Evolutionary conservation across 2,797 vertebrate species (phyloP).

Genomic region (Myotis vivesi): DNA sequence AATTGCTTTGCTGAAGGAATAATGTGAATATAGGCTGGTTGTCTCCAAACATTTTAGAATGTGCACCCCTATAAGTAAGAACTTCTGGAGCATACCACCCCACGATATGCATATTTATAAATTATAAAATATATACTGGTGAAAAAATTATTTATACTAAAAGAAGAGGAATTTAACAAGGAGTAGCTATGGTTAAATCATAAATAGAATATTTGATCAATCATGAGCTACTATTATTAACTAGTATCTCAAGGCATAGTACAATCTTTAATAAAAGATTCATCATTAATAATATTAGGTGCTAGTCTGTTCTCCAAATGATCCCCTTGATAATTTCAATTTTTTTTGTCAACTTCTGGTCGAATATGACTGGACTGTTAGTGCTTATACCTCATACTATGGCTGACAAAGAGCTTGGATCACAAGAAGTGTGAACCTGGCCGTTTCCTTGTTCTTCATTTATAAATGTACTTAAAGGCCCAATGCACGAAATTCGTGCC

Average conservation of each 20-base stretch:
- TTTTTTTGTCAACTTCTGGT: not conserved
- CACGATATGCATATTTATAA: not conserved
- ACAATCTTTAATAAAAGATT: not conserved
- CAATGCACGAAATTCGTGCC: too few relatives aligned
- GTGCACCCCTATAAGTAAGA: not conserved
- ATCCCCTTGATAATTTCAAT: not conserved
- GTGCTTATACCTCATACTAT: not conserved
- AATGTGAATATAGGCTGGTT: not conserved
- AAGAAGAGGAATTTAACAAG: not conserved
- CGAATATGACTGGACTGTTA: not conserved
- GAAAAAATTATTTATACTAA: not conserved
- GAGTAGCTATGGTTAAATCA: not conserved
- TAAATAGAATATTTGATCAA: not conserved
- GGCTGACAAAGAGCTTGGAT: not conserved
- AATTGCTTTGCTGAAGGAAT: not conserved
- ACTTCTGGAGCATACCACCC: not conserved
- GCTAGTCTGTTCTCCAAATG: not conserved
- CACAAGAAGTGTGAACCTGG: not conserved
- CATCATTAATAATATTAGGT: not conserved
- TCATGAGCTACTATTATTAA: not conserved
- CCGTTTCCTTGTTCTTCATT: not conserved
- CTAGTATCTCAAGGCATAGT: not conserved
- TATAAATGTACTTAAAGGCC: too few relatives aligned
- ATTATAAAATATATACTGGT: not conserved
- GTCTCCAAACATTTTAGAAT: not conserved